Percentiles rank a stretch among this genome's conserved stretches.
Evolutionary conservation across 2,113 vertebrate genomes (phyloP).

Genomic region (Pipa parva): DNA sequence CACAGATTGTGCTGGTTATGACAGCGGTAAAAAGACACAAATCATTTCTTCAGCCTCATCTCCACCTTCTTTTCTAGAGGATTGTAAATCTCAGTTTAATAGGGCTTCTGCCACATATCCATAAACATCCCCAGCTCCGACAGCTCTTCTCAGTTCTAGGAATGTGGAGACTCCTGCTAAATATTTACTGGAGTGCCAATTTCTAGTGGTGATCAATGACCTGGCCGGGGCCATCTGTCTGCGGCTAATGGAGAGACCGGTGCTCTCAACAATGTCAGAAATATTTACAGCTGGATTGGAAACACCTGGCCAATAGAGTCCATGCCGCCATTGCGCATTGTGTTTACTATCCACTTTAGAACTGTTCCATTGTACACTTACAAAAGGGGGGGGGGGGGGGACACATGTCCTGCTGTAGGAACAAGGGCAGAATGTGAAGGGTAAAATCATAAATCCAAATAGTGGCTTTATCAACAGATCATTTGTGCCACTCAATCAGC

Average conservation of each 20-base stretch:
- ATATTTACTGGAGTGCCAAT: constrained; percentile 1
- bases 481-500: too few species aligned
- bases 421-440: too few species aligned
- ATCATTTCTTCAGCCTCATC: too few species aligned
- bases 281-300: neutral
- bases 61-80: neutral
- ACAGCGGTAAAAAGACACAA: too few species aligned
- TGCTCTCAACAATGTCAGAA: neutral
- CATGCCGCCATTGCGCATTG: neutral
- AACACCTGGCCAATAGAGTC: neutral
- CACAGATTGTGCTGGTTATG: too few species aligned
- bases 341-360: too few species aligned
- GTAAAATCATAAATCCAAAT: too few species aligned
- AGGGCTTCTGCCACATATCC: neutral
- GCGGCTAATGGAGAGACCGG: neutral
- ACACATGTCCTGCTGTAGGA: too few species aligned
- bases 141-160: neutral
- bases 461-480: too few species aligned
- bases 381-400: too few species aligned
- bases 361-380: too few species aligned
- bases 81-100: neutral
- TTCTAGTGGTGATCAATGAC: neutral
- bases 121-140: neutral
- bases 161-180: neutral
- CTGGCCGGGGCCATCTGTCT: neutral